A percentile compares a stretch with the other conserved stretches of the same genome.
Conservation (phyloP, 2,113 vertebrate species). For the Pachyramphus minor region DNA sequence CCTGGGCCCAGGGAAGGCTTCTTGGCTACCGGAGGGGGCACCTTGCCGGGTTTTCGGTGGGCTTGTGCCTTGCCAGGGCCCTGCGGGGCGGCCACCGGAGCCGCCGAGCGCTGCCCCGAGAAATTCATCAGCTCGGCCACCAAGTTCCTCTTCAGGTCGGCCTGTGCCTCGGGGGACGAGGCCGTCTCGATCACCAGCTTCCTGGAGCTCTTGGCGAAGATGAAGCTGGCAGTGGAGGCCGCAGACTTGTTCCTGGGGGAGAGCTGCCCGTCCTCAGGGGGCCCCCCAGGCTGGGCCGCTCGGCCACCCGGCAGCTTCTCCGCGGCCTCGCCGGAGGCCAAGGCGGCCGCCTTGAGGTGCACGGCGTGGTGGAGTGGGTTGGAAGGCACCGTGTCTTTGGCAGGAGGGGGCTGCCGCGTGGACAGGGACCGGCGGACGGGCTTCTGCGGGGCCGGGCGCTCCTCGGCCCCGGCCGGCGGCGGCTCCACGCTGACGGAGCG, state of each 20-base stretch:
- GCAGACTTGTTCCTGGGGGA: slow-evolving; percentile 76
- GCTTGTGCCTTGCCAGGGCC: slow-evolving; percentile 9
- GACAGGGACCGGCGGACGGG: slow-evolving; percentile 84
- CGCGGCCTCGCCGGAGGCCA: slow-evolving; percentile 56
- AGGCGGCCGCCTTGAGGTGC: slow-evolving; percentile 80
- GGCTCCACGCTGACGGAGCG: slow-evolving; percentile 80
- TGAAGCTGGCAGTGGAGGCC: slow-evolving; percentile 89
- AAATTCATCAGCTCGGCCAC: slow-evolving; percentile 81
- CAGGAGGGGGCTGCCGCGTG: slow-evolving; percentile 67
- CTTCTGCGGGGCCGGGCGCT: slow-evolving; percentile 78
- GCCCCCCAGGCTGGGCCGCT: neutral
- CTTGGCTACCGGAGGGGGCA: slow-evolving; percentile 90
- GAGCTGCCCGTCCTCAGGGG: slow-evolving; percentile 33
- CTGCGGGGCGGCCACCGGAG: neutral
- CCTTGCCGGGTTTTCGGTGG: slow-evolving; percentile 73
- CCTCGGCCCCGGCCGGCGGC: slow-evolving; percentile 20
- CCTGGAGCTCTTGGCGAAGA: slow-evolving; percentile 88
- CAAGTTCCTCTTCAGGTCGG: slow-evolving; percentile 74
- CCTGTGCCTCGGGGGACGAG: slow-evolving; percentile 68
- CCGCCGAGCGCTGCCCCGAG: slow-evolving; percentile 65
- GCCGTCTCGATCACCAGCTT: slow-evolving; percentile 80
- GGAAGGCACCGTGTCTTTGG: slow-evolving; percentile 56
- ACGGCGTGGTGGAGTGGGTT: slow-evolving; percentile 84
- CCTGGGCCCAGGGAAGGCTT: slow-evolving; percentile 76
- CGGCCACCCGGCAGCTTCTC: neutral